phyloP scores from a whole-genome alignment of 2,113 vertebrate species.

The Astatoreochromis straeleni region DNA sequence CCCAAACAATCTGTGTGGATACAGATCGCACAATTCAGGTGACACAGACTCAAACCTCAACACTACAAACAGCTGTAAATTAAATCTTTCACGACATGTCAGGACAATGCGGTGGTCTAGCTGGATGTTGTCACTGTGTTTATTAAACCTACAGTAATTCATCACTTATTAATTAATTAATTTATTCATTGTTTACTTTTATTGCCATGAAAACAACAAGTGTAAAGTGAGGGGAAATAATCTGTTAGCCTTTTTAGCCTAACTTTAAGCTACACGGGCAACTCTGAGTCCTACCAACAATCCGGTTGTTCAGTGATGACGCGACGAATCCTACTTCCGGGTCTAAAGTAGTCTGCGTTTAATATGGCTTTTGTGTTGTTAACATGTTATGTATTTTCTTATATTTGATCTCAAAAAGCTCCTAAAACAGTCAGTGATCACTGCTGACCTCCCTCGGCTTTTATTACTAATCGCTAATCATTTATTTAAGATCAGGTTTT shows the following conservation, averaged over 20 bases:
- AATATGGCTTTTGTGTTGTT: no score
- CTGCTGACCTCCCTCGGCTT: no score
- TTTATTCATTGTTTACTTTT: neutral
- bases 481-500: no score
- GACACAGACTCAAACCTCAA: neutral
- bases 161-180: fast-evolving
- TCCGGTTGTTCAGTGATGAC: no score
- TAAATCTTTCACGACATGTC: neutral
- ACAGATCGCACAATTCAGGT: neutral
- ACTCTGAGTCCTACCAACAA: neutral
- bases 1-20: neutral
- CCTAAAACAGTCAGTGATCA: no score
- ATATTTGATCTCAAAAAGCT: no score
- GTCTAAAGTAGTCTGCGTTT: no score
- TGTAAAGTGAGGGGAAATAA: neutral
- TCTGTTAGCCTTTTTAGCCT: neutral
- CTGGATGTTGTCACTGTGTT: neutral
- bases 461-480: no score
- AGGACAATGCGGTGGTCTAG: neutral
- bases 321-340: no score
- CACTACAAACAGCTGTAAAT: neutral
- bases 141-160: neutral
- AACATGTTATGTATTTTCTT: no score
- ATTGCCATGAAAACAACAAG: neutral
- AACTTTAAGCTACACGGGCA: neutral